Evolutionary conservation across 1,140 invertebrate genomes (phyloP), one percentile per base, ranked within the genome.

Genomic region (Drosophila parvula): DNA sequence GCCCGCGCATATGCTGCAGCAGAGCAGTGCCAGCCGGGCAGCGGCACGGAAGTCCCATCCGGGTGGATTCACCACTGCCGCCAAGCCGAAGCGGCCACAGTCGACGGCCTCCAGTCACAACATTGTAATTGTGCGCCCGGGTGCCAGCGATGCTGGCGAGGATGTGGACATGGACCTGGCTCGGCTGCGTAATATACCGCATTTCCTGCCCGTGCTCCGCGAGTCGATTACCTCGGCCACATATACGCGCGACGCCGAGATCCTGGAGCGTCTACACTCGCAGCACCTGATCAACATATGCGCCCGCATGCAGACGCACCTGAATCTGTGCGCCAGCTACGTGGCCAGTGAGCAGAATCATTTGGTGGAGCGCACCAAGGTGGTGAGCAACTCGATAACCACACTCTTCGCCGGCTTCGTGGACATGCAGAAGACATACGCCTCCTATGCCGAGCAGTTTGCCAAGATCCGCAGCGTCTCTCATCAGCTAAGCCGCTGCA

Each of bases 191-290:
- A 95, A 94, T 77, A 97, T 98, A 77, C 97, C 98, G 10, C 96
- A 97, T 92, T 98, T 99, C 92, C 92, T 98, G 53, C 98, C 98
- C 2, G 98, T 99, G 27, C 97, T 99, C 95, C 92, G 97, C 44
- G 97, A 97, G 9, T 97, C 97, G 0, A 92, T 98, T 4, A 97
- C 97, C 69, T 93, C 98, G 47, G 80, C 86, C 14, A 97, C 97
- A 0, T 96, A 96, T 32, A 95, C 96, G 1, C 93, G 96, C 50
- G 98, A 98, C 92, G 95, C 96, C 0, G 98, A 98, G 92, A 94
- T 98, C 7, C 92, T 98, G 7, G 97, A 98, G 92, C 95, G 97
- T 91, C 92, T 97, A 5, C 94, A 96, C 80, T 94, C 95, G 7
- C 82, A 91, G 48, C 86, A 91, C 70, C 43, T 92, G 9, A 51